Base-by-base conservation (phyloP, 2,888 invertebrate genomes). In the Eilema depressum region DNA sequence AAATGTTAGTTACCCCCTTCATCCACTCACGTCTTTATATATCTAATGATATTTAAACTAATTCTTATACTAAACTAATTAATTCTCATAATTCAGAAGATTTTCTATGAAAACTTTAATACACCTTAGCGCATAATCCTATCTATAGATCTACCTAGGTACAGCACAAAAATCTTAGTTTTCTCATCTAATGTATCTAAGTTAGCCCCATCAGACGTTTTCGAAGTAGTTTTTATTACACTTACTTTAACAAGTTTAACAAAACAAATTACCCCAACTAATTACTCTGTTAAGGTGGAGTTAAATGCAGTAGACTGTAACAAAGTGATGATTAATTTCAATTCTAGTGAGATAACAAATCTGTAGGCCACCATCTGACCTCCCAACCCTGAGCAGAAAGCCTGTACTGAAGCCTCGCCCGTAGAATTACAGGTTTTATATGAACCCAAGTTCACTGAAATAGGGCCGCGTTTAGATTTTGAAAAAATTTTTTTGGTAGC, bases 181-280 rank as follows among this genome's bases (percentile, higher is more conserved):
- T 64, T 64, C 53, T 64, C 53, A 0, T n/a, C 2, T 53, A 63
- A 63, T 63, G 20, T 41, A 30, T 64, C 64, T 64, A 64, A 64
- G 26, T 64, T 64, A 64, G 64, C 53, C 28, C 53, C 20, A 30
- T 64, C 28, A 53, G 28, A 64, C 28, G 53, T 64, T 64, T 53
- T 28, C 53, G 53, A 25, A 64, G 7, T 30, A 30, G 53, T 53
- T 64, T 53, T 64, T 53, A 28, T 64, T 23, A 64, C 28, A 28
- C 14, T 53, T 53, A 53, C 53, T 41, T 41, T 23, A 53, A 10
- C 26, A 63, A 63, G 20, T 63, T 63, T 28, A 47, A 64, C 28
- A 53, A 28, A 64, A 53, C n/a, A 53, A 53, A 64, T 64, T 53
- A 64, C 12, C 28, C 26, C 28, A 64, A 53, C 53, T 53, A 47